phyloP scores from a whole-genome alignment of 2,888 invertebrate species.

The Latrodectus elegans region DNA sequence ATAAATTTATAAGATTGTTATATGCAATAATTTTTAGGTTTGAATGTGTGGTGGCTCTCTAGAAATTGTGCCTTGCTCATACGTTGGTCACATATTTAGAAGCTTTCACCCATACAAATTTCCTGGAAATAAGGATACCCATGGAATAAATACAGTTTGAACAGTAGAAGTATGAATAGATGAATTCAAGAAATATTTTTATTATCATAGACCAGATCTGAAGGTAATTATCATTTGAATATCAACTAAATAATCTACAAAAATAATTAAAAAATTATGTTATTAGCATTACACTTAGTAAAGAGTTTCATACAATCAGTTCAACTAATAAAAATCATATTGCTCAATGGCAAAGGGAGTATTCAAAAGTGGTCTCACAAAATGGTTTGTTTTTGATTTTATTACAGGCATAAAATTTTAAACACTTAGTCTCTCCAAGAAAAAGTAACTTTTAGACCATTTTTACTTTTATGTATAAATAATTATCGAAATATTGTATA shows the following conservation, averaged over 20 bases:
- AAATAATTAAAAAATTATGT: background rate
- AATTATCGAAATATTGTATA: no score
- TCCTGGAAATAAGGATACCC: conserved; percentile 87
- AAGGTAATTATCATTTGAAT: conserved; percentile 77
- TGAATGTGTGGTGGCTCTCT: conserved; percentile 91
- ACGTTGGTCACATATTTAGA: conserved; percentile 96
- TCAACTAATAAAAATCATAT: background rate
- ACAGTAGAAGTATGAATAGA: conserved; percentile 99
- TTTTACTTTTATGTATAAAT: no score
- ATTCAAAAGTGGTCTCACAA: conserved; percentile 72
- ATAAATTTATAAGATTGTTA: no score
- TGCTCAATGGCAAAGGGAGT: conserved; percentile 53
- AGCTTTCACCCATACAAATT: conserved; percentile 94
- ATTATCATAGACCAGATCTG: conserved; percentile 87
- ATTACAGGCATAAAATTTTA: no score
- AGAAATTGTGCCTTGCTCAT: conserved; percentile 94
- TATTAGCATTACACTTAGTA: background rate
- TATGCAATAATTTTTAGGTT: conserved; percentile 74
- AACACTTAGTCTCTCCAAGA: no score
- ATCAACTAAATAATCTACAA: no score
- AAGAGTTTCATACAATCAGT: background rate
- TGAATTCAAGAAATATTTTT: conserved; percentile 93
- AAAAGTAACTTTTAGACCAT: no score
- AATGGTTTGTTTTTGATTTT: conserved; percentile 65
- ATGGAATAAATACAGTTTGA: conserved; percentile 96